These are phyloP conservation scores for Clitarchus hookeri DNA, from an alignment of 2,888 invertebrate genomes.

Conservation along the genomic window DNA sequence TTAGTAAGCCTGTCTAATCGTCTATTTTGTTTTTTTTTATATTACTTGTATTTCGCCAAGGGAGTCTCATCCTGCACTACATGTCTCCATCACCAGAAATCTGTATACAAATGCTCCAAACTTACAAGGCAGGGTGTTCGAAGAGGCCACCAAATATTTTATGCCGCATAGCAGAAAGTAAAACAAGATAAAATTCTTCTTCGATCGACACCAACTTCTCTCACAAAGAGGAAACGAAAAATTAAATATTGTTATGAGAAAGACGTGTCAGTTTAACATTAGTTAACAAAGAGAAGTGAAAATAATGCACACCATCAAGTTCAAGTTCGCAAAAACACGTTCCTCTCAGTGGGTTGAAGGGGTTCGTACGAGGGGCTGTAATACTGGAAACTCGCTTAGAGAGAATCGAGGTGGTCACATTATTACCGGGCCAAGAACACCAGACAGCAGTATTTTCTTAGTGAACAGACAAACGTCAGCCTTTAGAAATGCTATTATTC, in stretches of 20 bases:
- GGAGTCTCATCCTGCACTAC: background rate
- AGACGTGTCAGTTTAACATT: too few relatives aligned
- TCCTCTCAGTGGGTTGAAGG: background rate
- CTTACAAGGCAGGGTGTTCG: background rate
- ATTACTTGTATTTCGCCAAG: background rate
- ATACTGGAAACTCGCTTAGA: background rate
- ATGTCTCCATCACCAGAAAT: background rate
- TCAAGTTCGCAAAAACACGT: background rate
- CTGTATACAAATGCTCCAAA: background rate
- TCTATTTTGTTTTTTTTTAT: background rate
- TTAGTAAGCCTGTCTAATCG: too few relatives aligned
- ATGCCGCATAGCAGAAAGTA: background rate
- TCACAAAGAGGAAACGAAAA: background rate
- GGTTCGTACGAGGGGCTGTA: background rate
- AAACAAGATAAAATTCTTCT: background rate
- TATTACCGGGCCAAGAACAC: background rate
- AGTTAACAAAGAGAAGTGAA: background rate
- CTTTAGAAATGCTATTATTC: too few relatives aligned
- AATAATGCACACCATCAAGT: background rate
- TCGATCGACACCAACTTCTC: background rate
- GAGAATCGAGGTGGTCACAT: background rate
- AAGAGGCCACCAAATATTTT: background rate
- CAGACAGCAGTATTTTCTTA: background rate
- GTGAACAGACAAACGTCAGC: background rate
- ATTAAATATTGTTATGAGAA: background rate